phyloP scores from a whole-genome alignment of 2,888 invertebrate species.

The Drosophila siamana region DNA sequence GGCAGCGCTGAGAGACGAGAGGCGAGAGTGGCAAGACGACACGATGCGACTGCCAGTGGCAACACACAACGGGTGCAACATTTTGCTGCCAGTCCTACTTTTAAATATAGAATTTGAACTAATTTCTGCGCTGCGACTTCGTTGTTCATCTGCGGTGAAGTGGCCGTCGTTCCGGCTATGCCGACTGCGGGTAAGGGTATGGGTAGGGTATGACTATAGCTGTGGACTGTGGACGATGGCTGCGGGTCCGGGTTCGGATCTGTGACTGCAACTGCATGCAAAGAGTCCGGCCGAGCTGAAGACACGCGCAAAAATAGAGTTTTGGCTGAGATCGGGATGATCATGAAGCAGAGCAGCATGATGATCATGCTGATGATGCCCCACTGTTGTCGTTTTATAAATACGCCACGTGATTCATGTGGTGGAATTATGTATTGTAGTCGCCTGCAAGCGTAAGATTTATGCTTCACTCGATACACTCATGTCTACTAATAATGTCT shows the following conservation, averaged over 20 bases:
- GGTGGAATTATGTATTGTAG: conserved; percentile 56
- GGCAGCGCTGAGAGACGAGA: not conserved
- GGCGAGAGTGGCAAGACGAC: conserved; percentile 29
- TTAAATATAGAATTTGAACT: conserved; percentile 84
- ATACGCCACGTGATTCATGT: conserved; percentile 72
- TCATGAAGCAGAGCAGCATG: conserved; percentile 16
- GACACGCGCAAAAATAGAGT: conserved; percentile 72
- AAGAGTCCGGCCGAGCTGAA: conserved; percentile 59
- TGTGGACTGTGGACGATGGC: not conserved
- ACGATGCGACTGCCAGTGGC: conserved; percentile 24
- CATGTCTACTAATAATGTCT: conserved; percentile 43
- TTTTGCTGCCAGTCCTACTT: conserved; percentile 74
- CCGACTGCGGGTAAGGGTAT: conserved; percentile 14
- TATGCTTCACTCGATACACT: conserved; percentile 36
- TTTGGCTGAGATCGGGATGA: conserved; percentile 40
- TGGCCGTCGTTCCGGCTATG: conserved; percentile 44
- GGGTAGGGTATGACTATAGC: not conserved
- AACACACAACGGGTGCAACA: conserved; percentile 58
- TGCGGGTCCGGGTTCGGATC: conserved; percentile 5
- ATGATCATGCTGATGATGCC: conserved; percentile 19
- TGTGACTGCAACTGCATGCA: not conserved
- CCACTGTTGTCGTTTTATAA: conserved; percentile 69
- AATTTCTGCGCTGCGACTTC: conserved; percentile 75
- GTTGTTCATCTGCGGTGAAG: conserved; percentile 61
- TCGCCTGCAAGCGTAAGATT: conserved; percentile 25